Evolutionary conservation across 2,113 vertebrate species (phyloP).

Genomic region (Sapajus apella): DNA sequence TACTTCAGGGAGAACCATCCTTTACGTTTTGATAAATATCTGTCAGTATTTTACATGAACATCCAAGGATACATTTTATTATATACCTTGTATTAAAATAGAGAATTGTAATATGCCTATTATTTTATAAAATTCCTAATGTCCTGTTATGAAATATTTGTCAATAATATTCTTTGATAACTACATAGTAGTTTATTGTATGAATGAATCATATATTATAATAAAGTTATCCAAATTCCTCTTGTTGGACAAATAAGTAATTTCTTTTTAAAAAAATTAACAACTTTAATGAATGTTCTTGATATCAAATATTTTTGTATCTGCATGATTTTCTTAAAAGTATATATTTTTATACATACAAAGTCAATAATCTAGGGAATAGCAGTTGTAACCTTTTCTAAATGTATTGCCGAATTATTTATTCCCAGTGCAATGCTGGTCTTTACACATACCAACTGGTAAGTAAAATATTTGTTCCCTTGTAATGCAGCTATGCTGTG

Average conservation of each 20-base stretch:
- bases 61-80: neutral
- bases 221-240: neutral
- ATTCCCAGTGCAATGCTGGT: neutral
- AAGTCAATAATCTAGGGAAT: neutral
- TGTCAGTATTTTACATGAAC: neutral
- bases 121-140: neutral
- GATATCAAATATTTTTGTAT: neutral
- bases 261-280: neutral
- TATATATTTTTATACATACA: neutral
- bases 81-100: neutral
- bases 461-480: neutral
- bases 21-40: neutral
- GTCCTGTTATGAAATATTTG: neutral
- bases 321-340: neutral
- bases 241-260: neutral
- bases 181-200: neutral
- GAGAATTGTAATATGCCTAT: neutral
- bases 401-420: neutral
- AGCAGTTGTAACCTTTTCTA: neutral
- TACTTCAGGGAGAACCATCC: neutral
- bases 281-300: neutral
- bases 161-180: neutral
- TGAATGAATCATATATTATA: neutral
- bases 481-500: neutral
- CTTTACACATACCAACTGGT: neutral